These are phyloP conservation scores for Micrasema minimum DNA, from an alignment of 1,140 invertebrate genomes.

Conservation along the genomic window DNA sequence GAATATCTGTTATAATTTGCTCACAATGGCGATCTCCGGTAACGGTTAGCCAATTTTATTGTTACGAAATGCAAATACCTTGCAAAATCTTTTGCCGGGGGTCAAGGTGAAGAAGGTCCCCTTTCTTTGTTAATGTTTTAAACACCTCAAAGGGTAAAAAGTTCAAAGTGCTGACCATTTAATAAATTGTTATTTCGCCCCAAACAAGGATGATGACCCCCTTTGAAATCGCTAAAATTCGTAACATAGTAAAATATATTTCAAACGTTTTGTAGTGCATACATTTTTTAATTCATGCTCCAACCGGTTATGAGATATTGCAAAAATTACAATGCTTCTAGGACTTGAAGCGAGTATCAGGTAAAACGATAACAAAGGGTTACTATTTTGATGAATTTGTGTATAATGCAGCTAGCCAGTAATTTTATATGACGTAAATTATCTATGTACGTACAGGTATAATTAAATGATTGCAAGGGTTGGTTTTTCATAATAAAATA, in stretches of 20 bases:
- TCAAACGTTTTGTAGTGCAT: constrained; percentile 13
- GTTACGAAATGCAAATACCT: constrained; percentile 12
- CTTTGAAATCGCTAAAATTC: constrained; percentile 3
- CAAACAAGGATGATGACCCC: constrained; percentile 41
- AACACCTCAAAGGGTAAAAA: background rate
- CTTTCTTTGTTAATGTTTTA: constrained; percentile 13
- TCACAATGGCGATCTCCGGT: background rate
- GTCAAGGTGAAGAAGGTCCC: background rate
- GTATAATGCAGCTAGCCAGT: too few relatives aligned
- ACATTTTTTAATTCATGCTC: background rate
- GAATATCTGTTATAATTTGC: too few relatives aligned
- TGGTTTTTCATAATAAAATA: constrained; percentile 12
- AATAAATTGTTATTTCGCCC: constrained; percentile 37
- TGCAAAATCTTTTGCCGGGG: constrained; percentile 9
- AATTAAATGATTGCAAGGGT: too few relatives aligned
- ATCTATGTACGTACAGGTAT: too few relatives aligned
- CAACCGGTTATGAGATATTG: constrained; percentile 18
- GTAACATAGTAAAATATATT: constrained; percentile 17
- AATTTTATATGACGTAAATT: too few relatives aligned
- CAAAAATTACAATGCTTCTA: background rate
- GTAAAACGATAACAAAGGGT: background rate
- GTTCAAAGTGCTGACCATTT: constrained; percentile 46
- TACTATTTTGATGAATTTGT: constrained; percentile 2
- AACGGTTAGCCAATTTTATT: constrained; percentile 19
- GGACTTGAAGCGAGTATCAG: background rate